Conservation (phyloP, 2,113 vertebrate species). For the Chauna torquata region DNA sequence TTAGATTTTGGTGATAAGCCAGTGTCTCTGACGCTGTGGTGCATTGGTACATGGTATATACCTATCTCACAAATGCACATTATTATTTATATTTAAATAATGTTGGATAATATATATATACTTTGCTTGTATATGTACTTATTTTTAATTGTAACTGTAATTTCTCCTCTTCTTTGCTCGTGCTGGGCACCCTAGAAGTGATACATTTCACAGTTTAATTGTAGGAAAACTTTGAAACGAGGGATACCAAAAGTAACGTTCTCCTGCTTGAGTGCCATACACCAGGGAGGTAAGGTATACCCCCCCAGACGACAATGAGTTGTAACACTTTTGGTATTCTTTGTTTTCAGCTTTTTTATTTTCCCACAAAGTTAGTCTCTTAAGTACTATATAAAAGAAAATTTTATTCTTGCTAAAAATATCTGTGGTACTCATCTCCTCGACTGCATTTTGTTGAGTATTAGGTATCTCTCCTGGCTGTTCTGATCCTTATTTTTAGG, state of each 20-base stretch:
- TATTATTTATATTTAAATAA: not conserved
- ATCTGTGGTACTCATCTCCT: not conserved
- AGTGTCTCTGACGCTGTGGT: not conserved
- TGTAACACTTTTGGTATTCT: not conserved
- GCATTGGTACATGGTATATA: not conserved
- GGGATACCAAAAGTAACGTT: not conserved
- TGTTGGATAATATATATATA: not conserved
- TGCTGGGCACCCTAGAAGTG: not conserved
- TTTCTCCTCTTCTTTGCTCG: not conserved
- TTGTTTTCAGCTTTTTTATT: not conserved
- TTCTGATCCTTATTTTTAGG: conserved; percentile 73
- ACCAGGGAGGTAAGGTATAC: not conserved
- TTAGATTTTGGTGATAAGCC: not conserved
- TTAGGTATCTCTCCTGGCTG: conserved; percentile 68
- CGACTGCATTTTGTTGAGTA: conserved; percentile 63
- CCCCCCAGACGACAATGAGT: not conserved
- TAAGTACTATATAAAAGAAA: not conserved
- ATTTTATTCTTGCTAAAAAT: conserved; percentile 9
- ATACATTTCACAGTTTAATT: not conserved
- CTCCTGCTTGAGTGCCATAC: rapidly evolving
- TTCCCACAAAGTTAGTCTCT: not conserved
- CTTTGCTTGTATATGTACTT: not conserved
- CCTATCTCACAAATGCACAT: not conserved
- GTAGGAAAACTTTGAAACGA: not conserved
- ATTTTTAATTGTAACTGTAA: not conserved